Evolutionary conservation across 2,888 invertebrate genomes (phyloP), one percentile per base, ranked within the genome.

Genomic region (Ophonus ardosiacus): DNA sequence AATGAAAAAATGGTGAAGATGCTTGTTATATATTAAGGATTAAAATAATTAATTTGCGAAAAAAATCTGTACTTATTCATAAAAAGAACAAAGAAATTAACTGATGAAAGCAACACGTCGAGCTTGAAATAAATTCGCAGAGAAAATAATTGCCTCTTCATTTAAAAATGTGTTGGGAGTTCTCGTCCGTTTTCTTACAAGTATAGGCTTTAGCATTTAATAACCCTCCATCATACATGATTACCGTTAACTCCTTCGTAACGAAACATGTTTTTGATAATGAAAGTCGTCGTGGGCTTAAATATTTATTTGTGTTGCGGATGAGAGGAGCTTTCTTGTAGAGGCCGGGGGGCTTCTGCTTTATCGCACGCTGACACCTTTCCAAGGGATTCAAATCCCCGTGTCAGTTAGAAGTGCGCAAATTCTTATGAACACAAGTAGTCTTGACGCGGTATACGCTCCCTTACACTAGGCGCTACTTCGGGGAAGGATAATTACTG

Each of bases 401-500:
- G 57, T 57, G 78, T 78, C 78, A 78, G 78, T 78, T 57, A 78
- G 78, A 78, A 24, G 78, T 78, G 57, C 78, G 78, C 57, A 78
- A 78, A 78, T 78, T 78, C 78, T 78, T 78, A 56, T 15, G 57
- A 78, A 78, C 57, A 78, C 78, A 78, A 78, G 78, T 78, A 57
- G 78, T 78, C 78, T 78, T 78, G 78, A 78, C 57, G 78, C 56
- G 57, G 57, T 74, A 38, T 38, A 31, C 31, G 15, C 40, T 51
- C 78, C 78, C 78, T 18, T 51, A 56, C 51, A 17, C 71, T 31
- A 13, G 31, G 31, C n/a, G 24, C 15, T 78, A 78, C 56, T 78
- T 78, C 56, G 78, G 31, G 78, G 78, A n/a, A 51, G 13, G 78
- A 56, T 78, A 78, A 78, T 78, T 78, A 78, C 78, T 40, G 8